A percentile compares a stretch with the other conserved stretches of the same genome.
phyloP scores from a whole-genome alignment of 2,888 invertebrate species.

The Microplitis manilae region DNA sequence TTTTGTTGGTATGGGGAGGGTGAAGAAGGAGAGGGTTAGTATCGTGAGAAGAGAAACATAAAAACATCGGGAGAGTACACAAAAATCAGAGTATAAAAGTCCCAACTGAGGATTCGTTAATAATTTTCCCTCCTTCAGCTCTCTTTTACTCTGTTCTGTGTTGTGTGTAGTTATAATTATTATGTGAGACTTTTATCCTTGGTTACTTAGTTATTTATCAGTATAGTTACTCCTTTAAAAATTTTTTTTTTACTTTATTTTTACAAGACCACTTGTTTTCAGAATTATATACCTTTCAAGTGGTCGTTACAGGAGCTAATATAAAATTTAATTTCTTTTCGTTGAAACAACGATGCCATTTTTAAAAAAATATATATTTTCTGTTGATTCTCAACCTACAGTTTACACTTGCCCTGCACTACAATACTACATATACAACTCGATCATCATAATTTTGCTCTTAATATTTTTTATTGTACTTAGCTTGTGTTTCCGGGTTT shows the following conservation, averaged over 20 bases:
- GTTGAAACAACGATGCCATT: conserved; percentile 52
- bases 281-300: conserved; percentile 33
- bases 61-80: background rate
- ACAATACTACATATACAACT: background rate
- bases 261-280: conserved; percentile 22
- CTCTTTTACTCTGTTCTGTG: background rate
- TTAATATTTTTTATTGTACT: background rate
- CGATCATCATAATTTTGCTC: background rate
- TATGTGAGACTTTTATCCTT: background rate
- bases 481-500: conserved; percentile 11
- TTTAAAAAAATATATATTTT: background rate
- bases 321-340: conserved; percentile 62
- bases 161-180: conserved; percentile 13
- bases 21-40: no score
- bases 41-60: conserved; percentile 27
- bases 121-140: conserved; percentile 13
- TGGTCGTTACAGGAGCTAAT: conserved; percentile 54
- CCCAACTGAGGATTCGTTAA: background rate
- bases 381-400: background rate
- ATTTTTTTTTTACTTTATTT: conserved; percentile 2
- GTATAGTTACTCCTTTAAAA: conserved; percentile 2
- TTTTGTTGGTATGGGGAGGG: background rate
- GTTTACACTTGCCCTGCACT: background rate
- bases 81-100: conserved; percentile 16
- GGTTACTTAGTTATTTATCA: conserved; percentile 22